Conservation (phyloP, 2,797 vertebrate species). For the Pteropus rufus region DNA sequence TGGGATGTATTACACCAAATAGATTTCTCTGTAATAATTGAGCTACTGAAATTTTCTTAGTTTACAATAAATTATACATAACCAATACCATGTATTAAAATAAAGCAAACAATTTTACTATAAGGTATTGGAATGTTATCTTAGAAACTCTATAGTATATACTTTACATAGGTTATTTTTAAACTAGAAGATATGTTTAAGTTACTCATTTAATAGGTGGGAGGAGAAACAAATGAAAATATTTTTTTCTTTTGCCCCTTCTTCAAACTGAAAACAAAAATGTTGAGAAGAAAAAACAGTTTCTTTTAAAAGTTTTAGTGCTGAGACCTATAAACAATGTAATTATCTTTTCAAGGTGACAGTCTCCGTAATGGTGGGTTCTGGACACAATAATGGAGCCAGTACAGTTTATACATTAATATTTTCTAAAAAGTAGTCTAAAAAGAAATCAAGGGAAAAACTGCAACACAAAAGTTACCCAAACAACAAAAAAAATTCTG, state of each 20-base stretch:
- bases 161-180: background rate
- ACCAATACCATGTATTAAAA: background rate
- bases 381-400: background rate
- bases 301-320: background rate
- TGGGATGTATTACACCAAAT: background rate
- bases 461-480: background rate
- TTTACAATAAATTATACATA: background rate
- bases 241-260: background rate
- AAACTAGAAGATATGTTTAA: background rate
- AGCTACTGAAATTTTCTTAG: background rate
- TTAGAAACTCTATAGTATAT: background rate
- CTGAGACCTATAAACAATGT: background rate
- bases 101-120: background rate
- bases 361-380: background rate
- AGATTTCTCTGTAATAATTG: background rate
- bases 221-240: background rate
- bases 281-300: background rate
- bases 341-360: slow-evolving; percentile 16
- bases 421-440: slow-evolving; percentile 44
- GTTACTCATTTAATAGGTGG: background rate
- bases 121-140: background rate
- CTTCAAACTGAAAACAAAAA: background rate
- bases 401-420: background rate
- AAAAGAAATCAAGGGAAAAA: slow-evolving; percentile 39
- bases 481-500: background rate